phyloP scores from a whole-genome alignment of 2,113 vertebrate species.

The Halichoeres trimaculatus region DNA sequence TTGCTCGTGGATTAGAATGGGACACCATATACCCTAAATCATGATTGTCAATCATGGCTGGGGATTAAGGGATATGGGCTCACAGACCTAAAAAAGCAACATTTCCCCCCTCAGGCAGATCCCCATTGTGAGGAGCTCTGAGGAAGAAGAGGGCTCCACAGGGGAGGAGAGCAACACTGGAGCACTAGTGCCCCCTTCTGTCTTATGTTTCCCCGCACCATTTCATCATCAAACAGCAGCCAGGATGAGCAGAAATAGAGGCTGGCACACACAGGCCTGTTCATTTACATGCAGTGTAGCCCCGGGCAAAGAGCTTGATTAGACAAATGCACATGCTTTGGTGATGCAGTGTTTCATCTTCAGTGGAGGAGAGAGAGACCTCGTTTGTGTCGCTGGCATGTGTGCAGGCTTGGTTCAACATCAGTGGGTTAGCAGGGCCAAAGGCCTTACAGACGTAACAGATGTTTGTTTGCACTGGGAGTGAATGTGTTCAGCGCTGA shows the following conservation, averaged over 20 bases:
- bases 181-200: constrained; percentile 96
- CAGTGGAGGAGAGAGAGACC: constrained; percentile 75
- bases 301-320: constrained; percentile 78
- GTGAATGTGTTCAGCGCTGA: constrained; percentile 62
- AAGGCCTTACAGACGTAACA: constrained; percentile 72
- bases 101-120: constrained; percentile 91
- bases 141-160: constrained; percentile 85
- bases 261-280: constrained; percentile 73
- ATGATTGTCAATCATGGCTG: constrained; percentile 99
- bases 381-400: constrained; percentile 72
- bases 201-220: constrained; percentile 39
- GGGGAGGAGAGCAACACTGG: constrained; percentile 84
- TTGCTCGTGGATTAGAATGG: constrained; percentile 98
- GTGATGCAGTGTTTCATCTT: constrained; percentile 82
- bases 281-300: constrained; percentile 77
- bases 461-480: constrained; percentile 76
- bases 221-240: constrained; percentile 67
- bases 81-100: constrained; percentile 99
- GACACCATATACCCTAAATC: constrained; percentile 99
- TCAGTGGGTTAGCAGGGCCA: constrained; percentile 78
- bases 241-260: constrained; percentile 72
- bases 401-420: constrained; percentile 70
- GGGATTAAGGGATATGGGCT: constrained; percentile 99
- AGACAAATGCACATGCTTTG: constrained; percentile 80
- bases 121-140: constrained; percentile 85